Base-by-base conservation (phyloP, 2,113 vertebrate genomes). In the Procavia capensis region DNA sequence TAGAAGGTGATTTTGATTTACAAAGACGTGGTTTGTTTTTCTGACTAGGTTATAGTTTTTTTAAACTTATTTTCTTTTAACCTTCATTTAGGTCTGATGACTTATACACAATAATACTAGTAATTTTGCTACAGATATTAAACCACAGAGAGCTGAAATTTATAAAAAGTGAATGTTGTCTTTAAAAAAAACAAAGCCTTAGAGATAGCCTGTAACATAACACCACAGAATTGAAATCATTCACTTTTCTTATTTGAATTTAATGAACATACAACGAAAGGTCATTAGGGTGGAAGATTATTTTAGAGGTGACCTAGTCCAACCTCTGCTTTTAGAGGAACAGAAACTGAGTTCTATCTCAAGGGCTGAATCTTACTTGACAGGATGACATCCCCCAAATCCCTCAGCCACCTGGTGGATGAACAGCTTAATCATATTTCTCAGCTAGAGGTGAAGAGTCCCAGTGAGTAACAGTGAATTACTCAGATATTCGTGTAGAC, bases 11-110 rank as follows among this genome's bases (percentile, higher is more conserved):
- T 50, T 86, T 87, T 87, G n/a, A 14, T 27, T 94, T 86, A 50
- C 10, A 34, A 78, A 43, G 5, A 47, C 43, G 5, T 54, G 36
- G 11, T 85, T 93, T 36, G 89, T 82, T 64, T 61, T 93, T 95
- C 84, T 66, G 85, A 72, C 14, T 66, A 70, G 24, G 0, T 17
- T 78, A 20, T 2, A 7, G 14, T 0, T n/a, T 6, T 27, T 2
- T 43, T n/a, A 34, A n/a, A 50, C 41, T 31, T 27, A 29, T 70
- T 72, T 16, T 29, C 7, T 78, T 85, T 57, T 36, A 43, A 27
- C 85, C 85, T 91, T 74, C 25, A 90, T 91, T 78, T 24, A 91
- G 5, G 9, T 88, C 7, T 86, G 75, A 39, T 47, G 7, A 4
- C 4, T 93, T 43, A 84, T 16, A 68, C 45, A 17, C 2, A 82